These are phyloP conservation scores for Chlorospingus flavigularis DNA, from an alignment of 2,797 vertebrate species.

Conservation along the genomic window DNA sequence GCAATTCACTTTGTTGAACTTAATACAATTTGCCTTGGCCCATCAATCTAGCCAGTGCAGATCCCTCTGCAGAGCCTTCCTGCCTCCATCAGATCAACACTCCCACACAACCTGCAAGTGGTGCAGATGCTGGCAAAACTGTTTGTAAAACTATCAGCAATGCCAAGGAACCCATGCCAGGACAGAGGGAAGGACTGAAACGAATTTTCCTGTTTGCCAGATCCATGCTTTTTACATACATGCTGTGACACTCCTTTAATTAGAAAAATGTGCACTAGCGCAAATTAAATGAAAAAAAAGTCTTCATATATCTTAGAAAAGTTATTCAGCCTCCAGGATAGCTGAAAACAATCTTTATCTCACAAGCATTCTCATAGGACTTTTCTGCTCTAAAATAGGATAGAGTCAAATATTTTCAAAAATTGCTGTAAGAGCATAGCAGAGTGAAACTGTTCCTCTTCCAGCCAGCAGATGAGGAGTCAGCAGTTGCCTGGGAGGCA, in stretches of 20 bases:
- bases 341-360: neutral
- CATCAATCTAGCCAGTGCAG: neutral
- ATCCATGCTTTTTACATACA: neutral
- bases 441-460: neutral
- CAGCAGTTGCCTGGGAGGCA: neutral
- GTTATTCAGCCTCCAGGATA: neutral
- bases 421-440: neutral
- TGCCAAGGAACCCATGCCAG: neutral
- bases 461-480: neutral
- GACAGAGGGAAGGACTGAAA: neutral
- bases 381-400: neutral
- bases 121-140: neutral
- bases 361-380: neutral
- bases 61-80: neutral
- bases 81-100: neutral
- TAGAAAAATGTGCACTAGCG: accelerated
- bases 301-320: neutral
- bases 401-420: neutral
- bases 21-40: neutral
- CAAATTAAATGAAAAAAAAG: neutral
- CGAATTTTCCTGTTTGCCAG: neutral
- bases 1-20: neutral
- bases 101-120: neutral
- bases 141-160: neutral
- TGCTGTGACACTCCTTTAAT: neutral